Evolutionary conservation across 2,113 vertebrate species (phyloP).

Genomic region (Tricholaema leucomelas): DNA sequence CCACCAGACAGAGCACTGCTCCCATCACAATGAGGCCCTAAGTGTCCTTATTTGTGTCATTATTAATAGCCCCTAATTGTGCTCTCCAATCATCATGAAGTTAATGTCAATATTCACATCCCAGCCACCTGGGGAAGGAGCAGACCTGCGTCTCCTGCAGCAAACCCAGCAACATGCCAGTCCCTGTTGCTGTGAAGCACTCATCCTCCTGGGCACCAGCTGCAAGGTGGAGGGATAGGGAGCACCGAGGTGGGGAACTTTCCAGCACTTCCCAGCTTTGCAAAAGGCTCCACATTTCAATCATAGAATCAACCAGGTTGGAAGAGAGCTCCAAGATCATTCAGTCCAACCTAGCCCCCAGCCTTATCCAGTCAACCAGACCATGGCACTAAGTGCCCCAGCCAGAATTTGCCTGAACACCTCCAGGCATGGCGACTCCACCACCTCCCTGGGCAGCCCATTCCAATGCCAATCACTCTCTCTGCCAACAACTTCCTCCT

Average conservation of each 20-base stretch:
- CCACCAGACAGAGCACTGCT: conserved; percentile 82
- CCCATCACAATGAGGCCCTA: conserved; percentile 83
- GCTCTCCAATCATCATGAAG: conserved; percentile 86
- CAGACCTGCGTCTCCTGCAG: conserved; percentile 65
- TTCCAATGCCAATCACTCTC: no score
- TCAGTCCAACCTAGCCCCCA: no score
- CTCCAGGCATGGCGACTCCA: no score
- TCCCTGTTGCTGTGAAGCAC: conserved; percentile 50
- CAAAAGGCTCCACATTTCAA: fast-evolving
- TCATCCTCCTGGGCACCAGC: background rate
- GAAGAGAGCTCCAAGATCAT: no score
- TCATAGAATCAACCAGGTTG: no score
- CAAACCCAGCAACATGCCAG: conserved; percentile 71
- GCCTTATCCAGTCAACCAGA: no score
- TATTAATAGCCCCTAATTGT: conserved; percentile 88
- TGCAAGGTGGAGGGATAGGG: fast-evolving
- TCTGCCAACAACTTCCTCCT: no score
- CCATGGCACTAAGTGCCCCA: no score
- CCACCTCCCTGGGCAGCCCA: no score
- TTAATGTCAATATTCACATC: conserved; percentile 87
- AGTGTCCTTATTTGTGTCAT: conserved; percentile 89
- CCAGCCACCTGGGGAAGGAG: conserved; percentile 79
- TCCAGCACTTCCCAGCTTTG: background rate
- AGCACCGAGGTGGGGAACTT: fast-evolving
- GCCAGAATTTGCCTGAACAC: no score